Base-by-base conservation (phyloP, 2,888 invertebrate genomes). In the Nephrotoma appendiculata region DNA sequence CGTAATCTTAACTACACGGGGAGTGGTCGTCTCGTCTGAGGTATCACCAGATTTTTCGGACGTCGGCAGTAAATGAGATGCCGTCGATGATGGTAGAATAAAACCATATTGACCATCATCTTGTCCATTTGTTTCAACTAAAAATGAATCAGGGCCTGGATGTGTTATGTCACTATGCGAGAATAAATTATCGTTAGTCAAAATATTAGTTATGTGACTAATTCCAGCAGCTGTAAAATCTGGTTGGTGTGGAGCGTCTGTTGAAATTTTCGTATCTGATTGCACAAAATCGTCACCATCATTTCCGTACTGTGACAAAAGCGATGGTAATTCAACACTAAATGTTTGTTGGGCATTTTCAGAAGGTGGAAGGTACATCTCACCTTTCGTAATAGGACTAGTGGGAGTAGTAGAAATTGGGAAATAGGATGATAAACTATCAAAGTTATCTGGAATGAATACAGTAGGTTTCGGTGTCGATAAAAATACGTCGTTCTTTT, bases 101-200 rank as follows among this genome's bases (percentile, higher is more conserved):
- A 94, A 94, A 0, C 93, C 93, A 11, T 86, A 86, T 88, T 92
- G 91, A 0, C 90, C 92, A 0, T 92, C 91, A 87, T 93, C 93
- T 87, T 92, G 92, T 0, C 93, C 94, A 44, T 93, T 92, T 31
- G 93, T 92, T 87, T 94, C 93, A 2, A 94, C 90, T 0, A 95
- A 89, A 86, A 94, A 92, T 0, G 95, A 94, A 87, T 95, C 95
- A 11, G 95, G 94, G 0, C 93, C 92, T 2, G 93, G 93, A 89
- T 94, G 93, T 6, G 94, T 93, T 52, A 94, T 94, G 44, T 93
- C 93, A 88, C 94, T 94, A 86, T 94, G 93, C 6, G 91, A 92
- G 87, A 91, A 92, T 88, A 93, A 93, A 87, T 92, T 92, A 0
- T 90, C 90, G 83, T 91, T 92, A 6, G 94, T 90, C 86, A 94